A percentile compares a stretch with the other conserved stretches of the same genome.
phyloP scores from a whole-genome alignment of 2,888 invertebrate genomes.

The Sycophila texana region DNA sequence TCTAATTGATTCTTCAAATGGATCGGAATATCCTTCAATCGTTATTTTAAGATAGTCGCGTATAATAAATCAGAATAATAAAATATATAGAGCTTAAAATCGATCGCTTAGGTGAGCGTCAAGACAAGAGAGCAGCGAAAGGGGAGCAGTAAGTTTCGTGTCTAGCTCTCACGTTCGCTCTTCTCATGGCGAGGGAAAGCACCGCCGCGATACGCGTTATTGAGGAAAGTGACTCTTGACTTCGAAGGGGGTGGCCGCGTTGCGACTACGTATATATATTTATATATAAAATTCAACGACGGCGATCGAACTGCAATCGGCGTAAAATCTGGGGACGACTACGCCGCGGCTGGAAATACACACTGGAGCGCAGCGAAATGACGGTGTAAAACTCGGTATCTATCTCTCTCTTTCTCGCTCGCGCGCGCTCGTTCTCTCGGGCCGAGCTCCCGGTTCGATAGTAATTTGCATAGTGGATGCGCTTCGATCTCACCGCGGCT shows the following conservation, averaged over 20 bases:
- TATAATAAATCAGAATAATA: too few species aligned
- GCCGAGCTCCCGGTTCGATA: conserved; percentile 59
- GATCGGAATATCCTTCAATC: too few species aligned
- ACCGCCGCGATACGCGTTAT: neutral
- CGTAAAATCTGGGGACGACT: conserved; percentile 52
- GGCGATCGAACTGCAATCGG: conserved; percentile 27
- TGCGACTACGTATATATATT: too few species aligned
- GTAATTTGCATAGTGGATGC: conserved; percentile 66
- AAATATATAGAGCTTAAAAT: too few species aligned
- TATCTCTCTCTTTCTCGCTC: neutral
- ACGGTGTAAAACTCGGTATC: conserved; percentile 60
- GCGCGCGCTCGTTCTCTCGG: too few species aligned
- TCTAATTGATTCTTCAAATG: too few species aligned
- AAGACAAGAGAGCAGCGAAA: conserved; percentile 1
- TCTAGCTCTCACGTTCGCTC: neutral
- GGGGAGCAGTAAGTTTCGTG: neutral
- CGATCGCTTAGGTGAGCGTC: conserved; percentile 45
- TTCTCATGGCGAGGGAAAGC: conserved; percentile 2
- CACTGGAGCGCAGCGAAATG: conserved; percentile 51
- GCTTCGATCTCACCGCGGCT: conserved; percentile 62
- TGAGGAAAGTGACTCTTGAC: conserved; percentile 8
- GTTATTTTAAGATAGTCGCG: too few species aligned
- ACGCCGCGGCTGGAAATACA: neutral
- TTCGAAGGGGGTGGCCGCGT: too few species aligned
- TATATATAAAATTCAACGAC: too few species aligned